These are phyloP conservation scores for Pocillopora grandis DNA, from an alignment of 92 coral and sea anemone genomes.

Conservation along the genomic window DNA sequence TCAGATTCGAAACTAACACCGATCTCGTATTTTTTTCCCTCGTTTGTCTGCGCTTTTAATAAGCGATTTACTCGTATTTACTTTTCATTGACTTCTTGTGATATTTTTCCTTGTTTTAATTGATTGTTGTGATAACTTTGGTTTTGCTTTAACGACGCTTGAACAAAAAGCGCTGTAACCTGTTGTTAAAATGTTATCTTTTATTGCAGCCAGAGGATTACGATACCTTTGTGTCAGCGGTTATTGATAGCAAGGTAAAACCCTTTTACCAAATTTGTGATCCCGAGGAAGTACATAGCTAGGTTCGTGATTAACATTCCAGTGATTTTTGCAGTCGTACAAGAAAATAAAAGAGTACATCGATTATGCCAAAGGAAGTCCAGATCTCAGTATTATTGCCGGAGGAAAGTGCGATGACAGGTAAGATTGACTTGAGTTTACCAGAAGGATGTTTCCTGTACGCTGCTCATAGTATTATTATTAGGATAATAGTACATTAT, in stretches of 20 bases:
- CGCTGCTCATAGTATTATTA: too few relatives aligned
- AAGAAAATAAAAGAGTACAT: slow-evolving; percentile 79
- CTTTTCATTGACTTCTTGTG: too few relatives aligned
- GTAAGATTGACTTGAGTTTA: slow-evolving; percentile 29
- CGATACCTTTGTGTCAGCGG: slow-evolving; percentile 90
- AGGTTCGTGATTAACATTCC: too few relatives aligned
- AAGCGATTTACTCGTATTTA: too few relatives aligned
- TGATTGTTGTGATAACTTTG: too few relatives aligned
- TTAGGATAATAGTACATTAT: too few relatives aligned
- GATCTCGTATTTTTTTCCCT: too few relatives aligned
- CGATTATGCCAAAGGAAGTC: slow-evolving; percentile 75
- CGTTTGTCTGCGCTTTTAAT: too few relatives aligned
- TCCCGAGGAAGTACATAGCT: too few relatives aligned
- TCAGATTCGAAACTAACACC: too few relatives aligned
- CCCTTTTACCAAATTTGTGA: neutral
- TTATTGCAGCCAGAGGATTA: slow-evolving; percentile 71
- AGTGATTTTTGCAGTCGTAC: slow-evolving; percentile 57
- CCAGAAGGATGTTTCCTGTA: neutral
- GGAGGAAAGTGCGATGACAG: slow-evolving; percentile 94
- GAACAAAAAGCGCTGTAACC: neutral
- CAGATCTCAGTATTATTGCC: slow-evolving; percentile 77
- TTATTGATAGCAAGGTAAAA: slow-evolving; percentile 87
- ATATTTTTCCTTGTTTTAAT: too few relatives aligned
- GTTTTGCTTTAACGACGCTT: neutral
- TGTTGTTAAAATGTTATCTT: neutral